Evolutionary conservation across 2,113 vertebrate genomes (phyloP), one percentile per base, ranked within the genome.

Genomic region (Panthera uncia): DNA sequence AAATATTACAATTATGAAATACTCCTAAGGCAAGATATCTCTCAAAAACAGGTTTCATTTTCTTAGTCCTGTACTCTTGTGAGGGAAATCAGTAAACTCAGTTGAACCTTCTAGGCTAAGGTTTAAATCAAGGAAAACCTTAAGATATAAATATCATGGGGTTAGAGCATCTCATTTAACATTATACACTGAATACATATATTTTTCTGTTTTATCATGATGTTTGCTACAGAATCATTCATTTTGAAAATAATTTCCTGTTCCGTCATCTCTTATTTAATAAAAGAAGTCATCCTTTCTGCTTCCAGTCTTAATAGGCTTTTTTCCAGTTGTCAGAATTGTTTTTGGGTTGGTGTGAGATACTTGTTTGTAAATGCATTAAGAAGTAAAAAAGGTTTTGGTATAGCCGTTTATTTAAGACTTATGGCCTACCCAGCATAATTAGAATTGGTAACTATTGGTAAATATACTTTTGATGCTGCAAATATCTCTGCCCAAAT

Each of bases 61-160:
- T 41, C 45, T 68, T 92, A 74, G 29, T 68, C 12, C 92, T 81
- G 0, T 48, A 65, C 29, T 45, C 91, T 81, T 89, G 31, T 78
- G 27, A 12, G 0, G 31, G 7, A 11, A 21, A 33, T 79, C 55
- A 61, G 25, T 79, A 65, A 71, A 85, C 12, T 87, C 23, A 89
- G 1, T 92, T 80, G 68, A 55, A n/a, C 19, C 8, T 65, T 89
- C 87, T 5, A 83, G 91, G 12, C 2, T 45, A 83, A 79, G 14
- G 3, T 79, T 97, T 97, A 78, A 91, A 76, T 74, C 38, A 85
- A 87, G 33, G 19, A 82, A 86, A 76, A 21, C n/a, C 33, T 90
- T 66, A n/a, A 4, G n/a, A 16, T 69, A 16, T 36, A 71, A 61
- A 69, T 66, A 38, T 36, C n/a, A 61, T 63, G 31, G 16, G 0